Evolutionary conservation across 2,113 vertebrate species (phyloP).

Genomic region (Pangasianodon hypophthalmus): DNA sequence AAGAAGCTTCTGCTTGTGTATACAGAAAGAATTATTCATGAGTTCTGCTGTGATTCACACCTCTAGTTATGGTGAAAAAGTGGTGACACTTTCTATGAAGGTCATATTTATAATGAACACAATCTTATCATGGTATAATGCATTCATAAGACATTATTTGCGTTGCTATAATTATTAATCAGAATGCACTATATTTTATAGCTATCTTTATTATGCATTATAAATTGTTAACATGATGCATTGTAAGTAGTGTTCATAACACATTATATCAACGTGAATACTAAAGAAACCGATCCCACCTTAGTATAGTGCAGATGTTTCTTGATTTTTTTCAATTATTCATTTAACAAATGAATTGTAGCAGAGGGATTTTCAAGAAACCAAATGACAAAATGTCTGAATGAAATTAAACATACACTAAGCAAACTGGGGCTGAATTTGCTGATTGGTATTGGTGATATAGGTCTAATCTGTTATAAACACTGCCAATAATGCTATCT

Average conservation of each 20-base stretch:
- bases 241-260: neutral
- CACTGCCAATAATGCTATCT: neutral
- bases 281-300: neutral
- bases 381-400: neutral
- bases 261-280: neutral
- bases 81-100: neutral
- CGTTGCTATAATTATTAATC: neutral
- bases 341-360: neutral
- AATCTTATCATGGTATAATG: neutral
- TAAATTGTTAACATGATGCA: neutral
- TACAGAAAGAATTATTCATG: neutral
- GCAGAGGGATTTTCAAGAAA: neutral
- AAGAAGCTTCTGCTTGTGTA: neutral
- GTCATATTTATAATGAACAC: neutral
- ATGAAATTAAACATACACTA: neutral
- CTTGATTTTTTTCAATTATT: neutral
- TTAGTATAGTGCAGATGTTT: no score
- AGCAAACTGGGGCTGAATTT: neutral
- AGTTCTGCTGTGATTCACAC: neutral
- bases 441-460: neutral
- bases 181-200: neutral
- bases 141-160: neutral
- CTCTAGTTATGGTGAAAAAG: neutral
- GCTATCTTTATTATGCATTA: neutral
- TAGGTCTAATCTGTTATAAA: neutral